Base-by-base conservation (phyloP, 2,888 invertebrate species). In the Heliconius ismenius region DNA sequence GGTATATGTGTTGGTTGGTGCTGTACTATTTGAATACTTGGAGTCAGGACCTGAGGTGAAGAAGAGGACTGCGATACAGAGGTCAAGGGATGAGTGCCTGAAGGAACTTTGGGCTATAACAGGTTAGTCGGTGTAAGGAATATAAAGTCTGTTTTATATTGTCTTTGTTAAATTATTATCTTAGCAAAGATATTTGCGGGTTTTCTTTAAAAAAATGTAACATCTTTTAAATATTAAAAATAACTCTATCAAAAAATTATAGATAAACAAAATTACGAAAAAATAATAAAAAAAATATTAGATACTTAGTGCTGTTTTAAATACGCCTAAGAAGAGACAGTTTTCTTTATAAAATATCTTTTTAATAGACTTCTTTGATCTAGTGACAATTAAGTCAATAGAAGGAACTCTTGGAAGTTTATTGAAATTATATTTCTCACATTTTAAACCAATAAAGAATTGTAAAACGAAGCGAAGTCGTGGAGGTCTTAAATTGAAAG, bases 101-200 rank as follows among this genome's bases (percentile, higher is more conserved):
- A 95, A 95, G 82, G 96, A 97, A 86, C 95, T 97, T 21, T 97
- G 97, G 97, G 95, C 96, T 81, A 97, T 97, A 83, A 97, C 97
- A 95, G 97, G 97, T 97, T 85, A 92, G 95, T 84, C 24, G 11
- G 68, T 11, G 6, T 18, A 49, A 49, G 18, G 18, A 21, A 49
- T 49, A 49, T 49, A 21, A 49, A 21, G 49, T 18, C 18, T 18
- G 18, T 49, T 49, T 18, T 49, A 49, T 18, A 7, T 18, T 7
- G 18, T 21, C 49, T 7, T 49, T 49, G 18, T 49, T 21, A 49
- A 49, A 49, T 49, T 18, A 49, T 49, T 7, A 49, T 7, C 49
- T 0, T 2, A 49, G 18, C 15, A 4, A 43, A 18, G 15, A 18
- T 49, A 7, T 21, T 49, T 21, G 49, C 7, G 0, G 2, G 49